phyloP scores from a whole-genome alignment of 2,797 vertebrate genomes.

The Allobates femoralis region DNA sequence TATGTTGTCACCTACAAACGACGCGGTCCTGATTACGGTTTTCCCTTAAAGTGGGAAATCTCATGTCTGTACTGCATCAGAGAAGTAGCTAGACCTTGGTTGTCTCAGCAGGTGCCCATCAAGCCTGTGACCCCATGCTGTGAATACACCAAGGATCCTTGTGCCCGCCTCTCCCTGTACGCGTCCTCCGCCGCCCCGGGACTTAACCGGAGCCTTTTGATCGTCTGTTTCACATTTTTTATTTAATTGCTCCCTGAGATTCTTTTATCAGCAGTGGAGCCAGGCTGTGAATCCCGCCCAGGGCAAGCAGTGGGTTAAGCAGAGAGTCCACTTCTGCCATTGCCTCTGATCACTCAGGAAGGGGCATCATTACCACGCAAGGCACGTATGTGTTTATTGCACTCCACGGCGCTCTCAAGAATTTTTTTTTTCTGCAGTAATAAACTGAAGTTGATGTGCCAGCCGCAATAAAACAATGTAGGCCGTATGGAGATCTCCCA shows the following conservation, averaged over 20 bases:
- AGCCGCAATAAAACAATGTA: constrained; percentile 73
- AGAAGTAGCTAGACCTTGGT: no score
- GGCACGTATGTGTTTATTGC: constrained; percentile 70
- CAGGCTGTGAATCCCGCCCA: not conserved
- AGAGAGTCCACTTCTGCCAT: not conserved
- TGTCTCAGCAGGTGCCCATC: not conserved
- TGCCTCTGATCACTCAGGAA: constrained; percentile 50
- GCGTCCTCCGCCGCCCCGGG: not conserved
- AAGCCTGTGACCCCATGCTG: not conserved
- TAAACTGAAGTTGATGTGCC: constrained; percentile 72
- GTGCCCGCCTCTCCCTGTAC: not conserved
- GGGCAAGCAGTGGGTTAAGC: constrained; percentile 28
- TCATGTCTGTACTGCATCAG: not conserved
- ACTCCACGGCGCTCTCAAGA: constrained; percentile 71
- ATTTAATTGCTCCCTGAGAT: constrained; percentile 26
- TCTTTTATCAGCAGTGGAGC: constrained; percentile 6
- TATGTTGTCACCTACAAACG: not conserved
- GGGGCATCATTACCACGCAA: constrained; percentile 67
- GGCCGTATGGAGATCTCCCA: constrained; percentile 68
- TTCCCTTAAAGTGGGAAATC: not conserved
- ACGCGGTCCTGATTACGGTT: not conserved
- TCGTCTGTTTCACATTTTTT: not conserved
- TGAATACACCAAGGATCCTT: not conserved
- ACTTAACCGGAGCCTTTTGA: constrained; percentile 9
- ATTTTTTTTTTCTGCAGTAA: constrained; percentile 68